These are phyloP conservation scores for Druceiella hillmani DNA, from an alignment of 2,888 invertebrate species.

Conservation along the genomic window DNA sequence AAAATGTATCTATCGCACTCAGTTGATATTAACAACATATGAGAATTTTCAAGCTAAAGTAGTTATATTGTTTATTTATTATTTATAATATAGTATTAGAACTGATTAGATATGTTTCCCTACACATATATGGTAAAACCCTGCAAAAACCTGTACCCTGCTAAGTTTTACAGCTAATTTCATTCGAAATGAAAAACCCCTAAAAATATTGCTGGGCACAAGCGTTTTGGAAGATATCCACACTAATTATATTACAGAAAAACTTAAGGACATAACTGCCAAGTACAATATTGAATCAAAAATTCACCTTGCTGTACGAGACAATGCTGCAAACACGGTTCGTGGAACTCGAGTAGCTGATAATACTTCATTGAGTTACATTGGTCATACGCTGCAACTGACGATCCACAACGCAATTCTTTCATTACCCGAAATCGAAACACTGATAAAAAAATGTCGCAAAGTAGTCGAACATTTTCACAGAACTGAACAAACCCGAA, in stretches of 20 bases:
- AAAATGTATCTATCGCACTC: conserved; percentile 14
- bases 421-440: conserved; percentile 11
- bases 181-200: conserved; percentile 5
- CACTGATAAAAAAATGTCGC: conserved; percentile 11
- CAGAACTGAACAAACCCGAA: conserved; percentile 11
- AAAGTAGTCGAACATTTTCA: conserved; percentile 11
- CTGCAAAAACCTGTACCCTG: conserved; percentile 16
- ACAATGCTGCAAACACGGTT: conserved; percentile 14
- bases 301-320: conserved; percentile 9
- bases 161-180: conserved; percentile 16
- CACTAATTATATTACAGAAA: conserved; percentile 8
- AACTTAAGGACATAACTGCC: conserved; percentile 1
- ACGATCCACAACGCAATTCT: conserved; percentile 14
- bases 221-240: conserved; percentile 11
- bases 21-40: conserved; percentile 10
- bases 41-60: conserved; percentile 13
- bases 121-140: conserved; percentile 16
- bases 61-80: conserved; percentile 5
- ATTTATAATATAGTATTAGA: no score
- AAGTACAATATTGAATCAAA: conserved; percentile 3
- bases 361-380: conserved; percentile 14
- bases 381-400: conserved; percentile 15
- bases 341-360: no score
- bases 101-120: no score
- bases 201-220: conserved; percentile 10